Evolutionary conservation across 2,797 vertebrate genomes (phyloP).

Genomic region (Delichon dasypus): DNA sequence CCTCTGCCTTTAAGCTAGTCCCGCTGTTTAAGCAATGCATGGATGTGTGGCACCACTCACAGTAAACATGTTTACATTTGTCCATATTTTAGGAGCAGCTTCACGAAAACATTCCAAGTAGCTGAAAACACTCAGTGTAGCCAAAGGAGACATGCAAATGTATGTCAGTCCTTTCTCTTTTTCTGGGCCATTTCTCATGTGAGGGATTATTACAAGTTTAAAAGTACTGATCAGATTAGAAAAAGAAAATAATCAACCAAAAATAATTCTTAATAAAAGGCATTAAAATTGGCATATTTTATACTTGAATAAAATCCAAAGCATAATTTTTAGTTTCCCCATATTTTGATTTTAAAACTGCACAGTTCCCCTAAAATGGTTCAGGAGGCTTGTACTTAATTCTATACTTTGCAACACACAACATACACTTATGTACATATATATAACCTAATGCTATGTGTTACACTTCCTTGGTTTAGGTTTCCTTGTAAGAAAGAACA

Average conservation of each 20-base stretch:
- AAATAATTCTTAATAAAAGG: not conserved
- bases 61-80: not conserved
- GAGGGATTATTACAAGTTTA: not conserved
- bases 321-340: not conserved
- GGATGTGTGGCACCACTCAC: accelerated
- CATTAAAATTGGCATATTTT: not conserved
- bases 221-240: not conserved
- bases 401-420: not conserved
- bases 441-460: not conserved
- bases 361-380: not conserved
- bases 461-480: not conserved
- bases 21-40: not conserved
- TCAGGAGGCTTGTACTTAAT: not conserved
- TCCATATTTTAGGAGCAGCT: not conserved
- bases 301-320: not conserved
- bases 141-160: not conserved
- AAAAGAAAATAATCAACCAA: not conserved
- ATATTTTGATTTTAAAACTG: not conserved
- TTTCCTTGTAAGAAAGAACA: not conserved
- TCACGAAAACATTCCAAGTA: not conserved
- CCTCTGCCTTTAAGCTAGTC: not conserved
- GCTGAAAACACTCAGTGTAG: not conserved
- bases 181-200: not conserved
- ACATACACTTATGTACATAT: not conserved
- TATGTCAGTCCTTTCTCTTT: not conserved